Evolutionary conservation across 2,113 vertebrate genomes (phyloP), one percentile per base, ranked within the genome.

Genomic region (Colius striatus): DNA sequence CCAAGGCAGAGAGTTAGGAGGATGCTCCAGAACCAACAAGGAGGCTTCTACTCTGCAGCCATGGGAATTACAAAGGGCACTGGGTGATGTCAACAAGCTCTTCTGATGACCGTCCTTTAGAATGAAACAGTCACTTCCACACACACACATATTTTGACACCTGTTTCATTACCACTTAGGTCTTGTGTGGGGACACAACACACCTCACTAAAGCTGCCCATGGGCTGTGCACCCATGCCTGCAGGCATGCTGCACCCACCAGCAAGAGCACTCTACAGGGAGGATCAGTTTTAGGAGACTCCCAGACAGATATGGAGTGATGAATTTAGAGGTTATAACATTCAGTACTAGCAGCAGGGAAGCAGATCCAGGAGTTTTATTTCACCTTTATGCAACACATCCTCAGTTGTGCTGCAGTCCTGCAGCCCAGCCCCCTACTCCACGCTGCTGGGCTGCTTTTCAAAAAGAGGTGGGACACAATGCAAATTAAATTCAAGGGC

Each of bases 341-440:
- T 61, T 5, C 21, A 27, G 55, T 60, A 47, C 11, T 2, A 0
- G 41, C 60, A 63, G 57, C 0, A 0, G 12, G n/a, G 30, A 60
- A 71, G 77, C 55, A 67, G 57, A 65, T 74, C 85, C 73, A 53
- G 16, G 55, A 50, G 21, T 22, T 84, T 18, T 34, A 18, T 23
- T 65, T 77, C 83, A 71, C 61, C 53, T 72, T 77, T n/a, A 30
- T 7, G 66, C 32, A 50, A 79, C 82, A 57, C 54, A 32, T 41
- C 47, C 41, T 61, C 9, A 18, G 38, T 55, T 0, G 1, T 50
- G 36, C 87, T 54, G 84, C 70, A 75, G 62, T 26, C 34, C 82
- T 50, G 32, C 93, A 87, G 90, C 61, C 88, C 71, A 60, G 53
- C 77, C 57, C 76, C 54, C 36, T 10, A 62, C 36, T 45, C 54